Percentiles rank a stretch among this genome's conserved stretches.
phyloP scores from a whole-genome alignment of 1,140 invertebrate genomes.

The Drosophila auraria region DNA sequence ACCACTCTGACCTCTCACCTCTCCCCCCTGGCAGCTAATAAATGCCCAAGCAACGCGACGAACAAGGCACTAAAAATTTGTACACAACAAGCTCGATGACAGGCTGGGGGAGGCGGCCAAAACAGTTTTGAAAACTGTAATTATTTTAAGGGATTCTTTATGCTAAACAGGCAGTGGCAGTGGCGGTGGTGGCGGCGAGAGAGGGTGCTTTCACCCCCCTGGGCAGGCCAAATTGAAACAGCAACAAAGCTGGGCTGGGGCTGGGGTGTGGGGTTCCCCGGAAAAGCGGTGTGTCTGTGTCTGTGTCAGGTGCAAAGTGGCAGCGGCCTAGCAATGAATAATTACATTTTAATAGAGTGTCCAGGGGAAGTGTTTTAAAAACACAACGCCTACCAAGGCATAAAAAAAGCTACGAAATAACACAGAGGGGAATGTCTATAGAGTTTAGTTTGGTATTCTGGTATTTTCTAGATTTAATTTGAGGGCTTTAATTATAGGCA shows the following conservation, averaged over 20 bases:
- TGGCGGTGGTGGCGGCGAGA: too few species aligned
- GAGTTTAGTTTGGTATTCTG: not conserved
- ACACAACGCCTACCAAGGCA: constrained; percentile 44
- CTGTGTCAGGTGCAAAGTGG: constrained; percentile 71
- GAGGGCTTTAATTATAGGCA: not conserved
- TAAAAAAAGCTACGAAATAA: not conserved
- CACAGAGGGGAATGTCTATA: not conserved
- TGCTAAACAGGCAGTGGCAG: constrained; percentile 62
- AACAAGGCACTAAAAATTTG: constrained; percentile 74
- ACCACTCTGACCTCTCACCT: not conserved
- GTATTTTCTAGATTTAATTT: constrained; percentile 6
- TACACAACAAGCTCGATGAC: constrained; percentile 55
- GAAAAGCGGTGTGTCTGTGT: constrained; percentile 6
- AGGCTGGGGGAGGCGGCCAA: constrained; percentile 12
- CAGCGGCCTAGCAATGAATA: constrained; percentile 78
- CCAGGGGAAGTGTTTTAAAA: constrained; percentile 69
- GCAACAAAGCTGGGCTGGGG: constrained; percentile 4
- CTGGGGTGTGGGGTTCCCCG: not conserved
- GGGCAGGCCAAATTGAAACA: constrained; percentile 55
- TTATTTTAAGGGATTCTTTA: constrained; percentile 81
- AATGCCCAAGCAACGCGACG: constrained; percentile 67
- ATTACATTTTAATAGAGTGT: constrained; percentile 81
- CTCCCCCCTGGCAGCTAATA: constrained; percentile 50
- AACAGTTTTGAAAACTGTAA: constrained; percentile 71
- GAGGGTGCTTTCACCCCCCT: not conserved